These are phyloP conservation scores for Narcine bancroftii DNA, from an alignment of 2,113 vertebrate genomes.

Conservation along the genomic window DNA sequence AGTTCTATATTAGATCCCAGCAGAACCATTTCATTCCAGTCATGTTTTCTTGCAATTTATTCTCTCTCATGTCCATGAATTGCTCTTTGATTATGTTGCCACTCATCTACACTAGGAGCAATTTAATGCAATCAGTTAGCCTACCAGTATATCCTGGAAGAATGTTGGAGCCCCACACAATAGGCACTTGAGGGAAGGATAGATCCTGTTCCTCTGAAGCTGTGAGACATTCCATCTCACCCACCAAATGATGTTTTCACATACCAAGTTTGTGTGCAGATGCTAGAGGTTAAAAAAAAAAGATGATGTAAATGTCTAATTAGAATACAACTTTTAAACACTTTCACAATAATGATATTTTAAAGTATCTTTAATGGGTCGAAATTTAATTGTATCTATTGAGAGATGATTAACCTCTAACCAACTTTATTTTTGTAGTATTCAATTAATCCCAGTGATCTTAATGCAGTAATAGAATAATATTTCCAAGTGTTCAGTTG, in stretches of 20 bases:
- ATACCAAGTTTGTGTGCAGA: neutral
- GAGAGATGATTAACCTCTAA: neutral
- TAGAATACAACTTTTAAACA: neutral
- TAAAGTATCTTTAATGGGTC: neutral
- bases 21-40: too few relatives aligned
- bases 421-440: neutral
- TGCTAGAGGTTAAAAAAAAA: neutral
- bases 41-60: too few relatives aligned
- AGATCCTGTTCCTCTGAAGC: too few relatives aligned
- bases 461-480: neutral
- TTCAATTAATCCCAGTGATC: neutral
- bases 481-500: neutral
- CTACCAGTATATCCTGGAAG: too few relatives aligned
- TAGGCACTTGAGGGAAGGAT: too few relatives aligned
- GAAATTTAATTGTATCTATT: neutral
- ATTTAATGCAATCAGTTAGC: too few relatives aligned
- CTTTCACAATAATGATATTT: neutral
- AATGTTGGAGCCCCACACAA: too few relatives aligned
- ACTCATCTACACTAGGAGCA: too few relatives aligned
- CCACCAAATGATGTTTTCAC: neutral
- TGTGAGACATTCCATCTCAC: too few relatives aligned
- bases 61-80: too few relatives aligned
- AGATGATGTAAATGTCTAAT: neutral
- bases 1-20: too few relatives aligned
- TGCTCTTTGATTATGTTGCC: too few relatives aligned